phyloP scores from a whole-genome alignment of 2,797 vertebrate species.

The Oceanodroma leucorhoa region DNA sequence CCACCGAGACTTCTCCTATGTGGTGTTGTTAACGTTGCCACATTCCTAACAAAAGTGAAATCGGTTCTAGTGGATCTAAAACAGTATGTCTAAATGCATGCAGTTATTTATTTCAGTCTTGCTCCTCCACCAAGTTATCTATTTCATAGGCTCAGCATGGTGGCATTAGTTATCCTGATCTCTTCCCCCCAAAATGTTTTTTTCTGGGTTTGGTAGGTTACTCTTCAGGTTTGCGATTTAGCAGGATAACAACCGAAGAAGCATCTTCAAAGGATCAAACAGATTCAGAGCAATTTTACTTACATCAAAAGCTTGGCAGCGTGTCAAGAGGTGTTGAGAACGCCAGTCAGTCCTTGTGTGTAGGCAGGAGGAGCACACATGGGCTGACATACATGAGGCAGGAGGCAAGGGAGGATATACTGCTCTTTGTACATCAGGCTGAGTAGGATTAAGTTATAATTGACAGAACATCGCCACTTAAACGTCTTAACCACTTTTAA shows the following conservation, averaged over 20 bases:
- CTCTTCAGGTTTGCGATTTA: conserved; percentile 43
- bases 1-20: not conserved
- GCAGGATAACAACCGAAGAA: conserved; percentile 66
- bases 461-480: conserved; percentile 1
- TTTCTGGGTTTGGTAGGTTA: conserved; percentile 24
- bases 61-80: not conserved
- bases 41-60: not conserved
- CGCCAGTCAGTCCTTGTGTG: conserved; percentile 68
- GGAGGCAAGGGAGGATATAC: conserved; percentile 62
- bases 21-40: not conserved
- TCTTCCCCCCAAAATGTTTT: not conserved
- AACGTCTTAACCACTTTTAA: not conserved
- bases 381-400: conserved; percentile 67
- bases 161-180: not conserved
- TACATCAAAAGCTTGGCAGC: conserved; percentile 82
- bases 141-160: not conserved
- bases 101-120: not conserved
- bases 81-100: not conserved
- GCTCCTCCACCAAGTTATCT: not conserved
- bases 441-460: conserved; percentile 55
- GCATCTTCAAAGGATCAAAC: conserved; percentile 76
- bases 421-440: conserved; percentile 63
- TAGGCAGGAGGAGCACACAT: conserved; percentile 10
- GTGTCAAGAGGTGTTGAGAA: conserved; percentile 75
- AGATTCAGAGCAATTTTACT: conserved; percentile 57